A percentile compares a stretch with the other conserved stretches of the same genome.
Conservation (phyloP, 30 jellyfish, hydroid and myxozoan genomes). For the Phacellophora camtschatica region DNA sequence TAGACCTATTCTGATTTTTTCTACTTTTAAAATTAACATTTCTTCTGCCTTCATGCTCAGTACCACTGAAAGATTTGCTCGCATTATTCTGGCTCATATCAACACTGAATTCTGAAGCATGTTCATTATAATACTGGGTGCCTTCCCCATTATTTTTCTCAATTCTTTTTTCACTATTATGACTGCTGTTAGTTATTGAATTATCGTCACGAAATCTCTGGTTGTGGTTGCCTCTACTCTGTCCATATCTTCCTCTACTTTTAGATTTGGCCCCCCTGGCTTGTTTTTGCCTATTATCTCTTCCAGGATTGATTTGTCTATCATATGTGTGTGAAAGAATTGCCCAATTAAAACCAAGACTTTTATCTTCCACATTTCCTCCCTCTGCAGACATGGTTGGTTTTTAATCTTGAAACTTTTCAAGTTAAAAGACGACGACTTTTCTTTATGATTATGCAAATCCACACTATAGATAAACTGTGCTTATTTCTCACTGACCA, state of each 20-base stretch:
- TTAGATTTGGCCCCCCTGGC: not conserved
- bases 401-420: no score
- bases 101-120: not conserved
- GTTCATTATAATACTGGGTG: not conserved
- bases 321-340: slow-evolving; percentile 23
- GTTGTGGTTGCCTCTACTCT: not conserved
- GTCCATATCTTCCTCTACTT: not conserved
- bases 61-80: not conserved
- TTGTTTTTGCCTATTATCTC: not conserved
- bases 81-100: not conserved
- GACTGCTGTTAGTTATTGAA: no score
- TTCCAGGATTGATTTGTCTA: not conserved
- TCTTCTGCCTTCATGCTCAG: not conserved
- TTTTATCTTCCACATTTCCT: not conserved
- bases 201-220: not conserved
- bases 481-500: no score
- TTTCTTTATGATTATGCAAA: no score
- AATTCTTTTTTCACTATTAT: no score
- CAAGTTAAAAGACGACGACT: no score
- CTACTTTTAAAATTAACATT: not conserved
- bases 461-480: no score
- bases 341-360: slow-evolving; percentile 11
- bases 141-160: not conserved
- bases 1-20: not conserved
- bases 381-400: slow-evolving; percentile 27